Base-by-base conservation (phyloP, 2,797 vertebrate species). In the Pangasius krempfi region DNA sequence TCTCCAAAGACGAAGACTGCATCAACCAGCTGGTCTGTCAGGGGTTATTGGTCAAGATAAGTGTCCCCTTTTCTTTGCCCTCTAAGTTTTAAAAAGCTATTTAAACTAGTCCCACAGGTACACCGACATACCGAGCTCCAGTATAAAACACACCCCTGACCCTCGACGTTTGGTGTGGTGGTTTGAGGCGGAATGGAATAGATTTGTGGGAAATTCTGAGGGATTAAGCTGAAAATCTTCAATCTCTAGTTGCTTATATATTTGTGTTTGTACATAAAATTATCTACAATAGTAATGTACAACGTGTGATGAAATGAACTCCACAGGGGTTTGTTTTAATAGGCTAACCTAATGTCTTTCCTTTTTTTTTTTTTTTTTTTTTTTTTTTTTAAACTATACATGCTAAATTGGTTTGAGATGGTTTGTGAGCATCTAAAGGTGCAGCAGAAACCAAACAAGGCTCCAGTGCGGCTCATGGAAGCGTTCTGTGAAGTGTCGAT, bases 11-110 rank as follows among this genome's bases (percentile, higher is more conserved):
- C 40, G 87, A 90, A 50, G 92, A 95, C 90, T 91, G 89, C 47
- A 92, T 89, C 2, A 92, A 93, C 44, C 90, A 94, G 88, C 88
- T 97, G 50, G 91, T 97, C 87, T 92, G 95, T 68, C 95, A 97
- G 90, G 96, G 97, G 60, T 91, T 97, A 72, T 91, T 96, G 80
- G 27, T 93, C 88, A 97, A 97, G 97, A 97, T 97, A 90, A 97
- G 97, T 96, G 91, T 94, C 70, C 16, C 33, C 1, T 64, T 40
- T 22, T 30, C 27, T 79, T 13, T 78, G 18, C 10, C 12, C 70
- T 18, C 0, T 30, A 1, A 0, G 3, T 37, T 7, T 54, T 27
- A n/a, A 18, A 33, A 25, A 40, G 1, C 2, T 83, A 37, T 56
- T 68, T 33, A 68, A 40, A 18, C 3, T 4, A 78, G n/a, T 56